These are phyloP conservation scores for Sceloporus undulatus DNA, from an alignment of 2,113 vertebrate genomes.

Conservation along the genomic window DNA sequence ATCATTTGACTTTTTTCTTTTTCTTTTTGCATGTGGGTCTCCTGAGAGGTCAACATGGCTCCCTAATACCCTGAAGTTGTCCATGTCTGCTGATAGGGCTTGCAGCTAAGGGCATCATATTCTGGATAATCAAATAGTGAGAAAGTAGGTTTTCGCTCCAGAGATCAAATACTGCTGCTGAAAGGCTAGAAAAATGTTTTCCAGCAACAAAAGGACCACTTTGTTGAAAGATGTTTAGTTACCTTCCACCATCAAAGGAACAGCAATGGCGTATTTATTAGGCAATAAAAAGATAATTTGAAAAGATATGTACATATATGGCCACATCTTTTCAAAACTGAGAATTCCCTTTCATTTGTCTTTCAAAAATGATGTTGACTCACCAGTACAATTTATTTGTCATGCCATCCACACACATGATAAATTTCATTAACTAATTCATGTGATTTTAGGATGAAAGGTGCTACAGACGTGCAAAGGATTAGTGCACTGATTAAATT, in stretches of 20 bases:
- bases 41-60: too few relatives aligned
- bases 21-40: too few relatives aligned
- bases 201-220: not conserved
- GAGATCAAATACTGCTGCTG: too few relatives aligned
- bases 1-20: too few relatives aligned
- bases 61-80: too few relatives aligned
- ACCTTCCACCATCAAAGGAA: not conserved
- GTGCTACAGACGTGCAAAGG: not conserved
- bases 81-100: too few relatives aligned
- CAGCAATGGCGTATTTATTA: not conserved
- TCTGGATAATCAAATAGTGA: too few relatives aligned
- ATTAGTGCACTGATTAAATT: slow-evolving; percentile 16
- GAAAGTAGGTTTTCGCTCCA: too few relatives aligned
- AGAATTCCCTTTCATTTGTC: slow-evolving; percentile 1
- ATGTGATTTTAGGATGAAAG: slow-evolving; percentile 27
- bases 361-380: not conserved
- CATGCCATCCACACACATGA: slow-evolving; percentile 38
- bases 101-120: too few relatives aligned
- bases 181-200: not conserved
- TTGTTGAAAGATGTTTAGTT: not conserved
- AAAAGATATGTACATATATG: not conserved
- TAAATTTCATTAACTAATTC: slow-evolving; percentile 32
- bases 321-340: not conserved
- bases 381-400: not conserved
- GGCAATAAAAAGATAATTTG: not conserved